phyloP scores from a whole-genome alignment of 2,888 invertebrate species.

The Pollenia griseotomentosa region DNA sequence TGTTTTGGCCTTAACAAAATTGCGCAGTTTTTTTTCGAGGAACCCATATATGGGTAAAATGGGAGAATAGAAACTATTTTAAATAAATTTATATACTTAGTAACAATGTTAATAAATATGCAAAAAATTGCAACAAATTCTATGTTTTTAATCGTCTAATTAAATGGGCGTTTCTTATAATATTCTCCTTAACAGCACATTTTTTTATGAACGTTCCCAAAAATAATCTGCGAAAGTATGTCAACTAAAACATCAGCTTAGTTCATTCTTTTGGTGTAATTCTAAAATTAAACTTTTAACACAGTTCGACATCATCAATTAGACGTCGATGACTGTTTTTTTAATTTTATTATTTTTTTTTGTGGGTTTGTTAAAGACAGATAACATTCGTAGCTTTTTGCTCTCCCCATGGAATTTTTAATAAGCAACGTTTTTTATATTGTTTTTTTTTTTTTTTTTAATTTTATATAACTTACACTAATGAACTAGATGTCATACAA shows the following conservation, averaged over 20 bases:
- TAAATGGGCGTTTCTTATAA: too few species aligned
- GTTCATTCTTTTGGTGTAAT: background rate
- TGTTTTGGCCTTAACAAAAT: too few species aligned
- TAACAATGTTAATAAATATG: too few species aligned
- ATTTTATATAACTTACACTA: conserved; percentile 5
- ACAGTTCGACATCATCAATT: conserved; percentile 4
- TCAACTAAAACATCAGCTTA: conserved; percentile 27
- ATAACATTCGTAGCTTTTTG: conserved; percentile 1
- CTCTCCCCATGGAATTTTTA: conserved; percentile 47
- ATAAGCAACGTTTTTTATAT: background rate
- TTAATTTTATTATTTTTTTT: background rate
- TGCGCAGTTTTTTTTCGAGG: too few species aligned
- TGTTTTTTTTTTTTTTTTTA: background rate
- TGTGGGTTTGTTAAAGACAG: background rate
- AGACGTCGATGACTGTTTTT: background rate
- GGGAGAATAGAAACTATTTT: too few species aligned
- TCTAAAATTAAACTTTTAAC: conserved; percentile 3
- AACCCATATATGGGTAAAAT: too few species aligned
- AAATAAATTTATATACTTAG: too few species aligned
- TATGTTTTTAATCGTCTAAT: too few species aligned
- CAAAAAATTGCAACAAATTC: too few species aligned
- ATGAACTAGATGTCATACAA: conserved; percentile 23
- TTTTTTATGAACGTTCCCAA: background rate
- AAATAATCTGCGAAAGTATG: background rate
- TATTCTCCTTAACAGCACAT: background rate